These are phyloP conservation scores for Chrysodeixis includens DNA, from an alignment of 2,888 invertebrate species.

Conservation along the genomic window DNA sequence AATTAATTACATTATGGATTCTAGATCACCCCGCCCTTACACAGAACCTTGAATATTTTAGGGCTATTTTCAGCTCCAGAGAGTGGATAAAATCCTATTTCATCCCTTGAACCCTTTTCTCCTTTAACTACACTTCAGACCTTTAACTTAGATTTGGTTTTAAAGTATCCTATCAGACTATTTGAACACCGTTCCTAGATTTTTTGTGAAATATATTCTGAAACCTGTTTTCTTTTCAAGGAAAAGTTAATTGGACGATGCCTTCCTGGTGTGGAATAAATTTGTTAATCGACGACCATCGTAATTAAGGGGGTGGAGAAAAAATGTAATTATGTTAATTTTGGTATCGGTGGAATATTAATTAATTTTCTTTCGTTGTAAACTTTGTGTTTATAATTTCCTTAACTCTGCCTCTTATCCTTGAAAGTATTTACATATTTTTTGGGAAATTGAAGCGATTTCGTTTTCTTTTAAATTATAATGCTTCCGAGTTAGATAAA, in stretches of 20 bases:
- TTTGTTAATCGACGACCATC: neutral
- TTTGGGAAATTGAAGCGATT: too few species aligned
- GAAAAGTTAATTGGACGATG: neutral
- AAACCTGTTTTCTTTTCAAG: neutral
- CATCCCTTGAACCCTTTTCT: neutral
- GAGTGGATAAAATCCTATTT: neutral
- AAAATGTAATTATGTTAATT: neutral
- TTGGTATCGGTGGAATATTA: neutral
- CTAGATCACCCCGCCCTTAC: neutral
- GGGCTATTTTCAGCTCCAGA: neutral
- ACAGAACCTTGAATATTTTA: neutral
- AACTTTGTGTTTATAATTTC: neutral
- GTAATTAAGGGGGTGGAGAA: neutral
- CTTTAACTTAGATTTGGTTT: neutral
- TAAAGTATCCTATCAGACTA: neutral
- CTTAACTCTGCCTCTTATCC: neutral
- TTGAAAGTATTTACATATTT: neutral
- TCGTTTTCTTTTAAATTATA: too few species aligned
- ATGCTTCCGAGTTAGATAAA: too few species aligned
- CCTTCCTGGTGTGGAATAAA: neutral
- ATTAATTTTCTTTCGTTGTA: neutral
- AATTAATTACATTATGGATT: conserved; percentile 3
- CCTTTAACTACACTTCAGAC: neutral
- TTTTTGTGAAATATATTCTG: neutral
- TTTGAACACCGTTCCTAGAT: neutral